phyloP scores from a whole-genome alignment of 2,797 vertebrate genomes.

The Crypturellus tataupa region DNA sequence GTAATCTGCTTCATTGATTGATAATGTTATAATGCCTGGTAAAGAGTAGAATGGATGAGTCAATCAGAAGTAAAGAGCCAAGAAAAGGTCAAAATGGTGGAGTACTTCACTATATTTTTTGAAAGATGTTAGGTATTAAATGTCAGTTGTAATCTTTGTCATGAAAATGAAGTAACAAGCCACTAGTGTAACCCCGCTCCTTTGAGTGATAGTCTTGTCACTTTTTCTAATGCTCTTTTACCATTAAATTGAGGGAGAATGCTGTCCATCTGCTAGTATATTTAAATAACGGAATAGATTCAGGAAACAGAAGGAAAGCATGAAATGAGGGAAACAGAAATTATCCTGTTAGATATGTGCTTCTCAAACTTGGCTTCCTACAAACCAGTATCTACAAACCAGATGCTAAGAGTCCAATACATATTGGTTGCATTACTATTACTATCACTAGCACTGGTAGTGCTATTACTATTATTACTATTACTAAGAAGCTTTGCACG shows the following conservation, averaged over 20 bases:
- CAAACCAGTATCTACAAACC: background rate
- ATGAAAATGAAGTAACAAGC: slow-evolving; percentile 67
- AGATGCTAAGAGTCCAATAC: background rate
- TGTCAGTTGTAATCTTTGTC: slow-evolving; percentile 69
- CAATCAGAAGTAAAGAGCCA: slow-evolving; percentile 52
- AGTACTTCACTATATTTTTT: slow-evolving; percentile 51
- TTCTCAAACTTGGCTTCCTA: background rate
- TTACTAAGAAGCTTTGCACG: background rate
- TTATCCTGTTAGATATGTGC: background rate
- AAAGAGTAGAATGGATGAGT: slow-evolving; percentile 28
- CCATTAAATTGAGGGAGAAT: slow-evolving; percentile 10
- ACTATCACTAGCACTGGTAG: too few relatives aligned
- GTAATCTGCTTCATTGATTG: slow-evolving; percentile 57
- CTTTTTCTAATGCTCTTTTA: slow-evolving; percentile 17
- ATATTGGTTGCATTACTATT: background rate
- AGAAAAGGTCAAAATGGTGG: slow-evolving; percentile 59
- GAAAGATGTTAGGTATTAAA: slow-evolving; percentile 60
- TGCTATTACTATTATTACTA: too few relatives aligned
- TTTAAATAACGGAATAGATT: slow-evolving; percentile 21
- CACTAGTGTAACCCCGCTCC: slow-evolving; percentile 17
- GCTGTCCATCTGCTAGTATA: background rate
- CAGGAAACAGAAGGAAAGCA: background rate
- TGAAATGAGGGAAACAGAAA: background rate
- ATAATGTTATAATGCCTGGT: slow-evolving; percentile 34
- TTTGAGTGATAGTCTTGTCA: slow-evolving; percentile 55